These are phyloP conservation scores for Sminthopsis crassicaudata DNA, from an alignment of 2,113 vertebrate species.

Conservation along the genomic window DNA sequence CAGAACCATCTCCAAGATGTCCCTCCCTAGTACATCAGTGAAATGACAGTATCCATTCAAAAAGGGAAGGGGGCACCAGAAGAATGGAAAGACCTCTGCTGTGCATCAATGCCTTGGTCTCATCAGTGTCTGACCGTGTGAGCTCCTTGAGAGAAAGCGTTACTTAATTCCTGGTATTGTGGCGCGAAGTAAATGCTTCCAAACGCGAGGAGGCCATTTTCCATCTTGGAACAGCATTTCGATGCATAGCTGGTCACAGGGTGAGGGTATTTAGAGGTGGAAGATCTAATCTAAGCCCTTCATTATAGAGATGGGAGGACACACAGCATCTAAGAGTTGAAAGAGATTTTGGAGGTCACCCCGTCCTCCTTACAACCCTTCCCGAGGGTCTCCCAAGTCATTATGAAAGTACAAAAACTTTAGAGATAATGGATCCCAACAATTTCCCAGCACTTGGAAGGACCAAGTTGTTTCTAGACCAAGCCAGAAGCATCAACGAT, in stretches of 20 bases:
- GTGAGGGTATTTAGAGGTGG: neutral
- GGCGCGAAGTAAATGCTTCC: too few species aligned
- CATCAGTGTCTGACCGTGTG: neutral
- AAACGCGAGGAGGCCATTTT: neutral
- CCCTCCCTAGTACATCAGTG: neutral
- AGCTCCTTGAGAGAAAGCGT: neutral
- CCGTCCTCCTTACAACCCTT: neutral
- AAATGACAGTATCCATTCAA: neutral
- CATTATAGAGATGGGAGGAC: neutral
- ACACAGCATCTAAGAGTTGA: neutral
- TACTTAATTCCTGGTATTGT: neutral
- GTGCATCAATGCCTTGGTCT: neutral
- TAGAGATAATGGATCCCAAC: neutral
- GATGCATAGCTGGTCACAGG: neutral
- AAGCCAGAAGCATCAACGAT: neutral
- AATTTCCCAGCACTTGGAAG: neutral
- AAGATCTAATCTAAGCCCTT: neutral
- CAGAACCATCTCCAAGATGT: neutral
- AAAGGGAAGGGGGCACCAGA: neutral
- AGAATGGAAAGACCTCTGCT: neutral
- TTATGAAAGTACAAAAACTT: neutral
- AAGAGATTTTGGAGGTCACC: neutral
- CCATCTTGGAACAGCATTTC: neutral
- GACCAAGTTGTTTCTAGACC: neutral
- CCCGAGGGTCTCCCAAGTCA: neutral